Evolutionary conservation across 1,140 invertebrate species (phyloP), one percentile per base, ranked within the genome.

Genomic region (Drosophila nikananu): DNA sequence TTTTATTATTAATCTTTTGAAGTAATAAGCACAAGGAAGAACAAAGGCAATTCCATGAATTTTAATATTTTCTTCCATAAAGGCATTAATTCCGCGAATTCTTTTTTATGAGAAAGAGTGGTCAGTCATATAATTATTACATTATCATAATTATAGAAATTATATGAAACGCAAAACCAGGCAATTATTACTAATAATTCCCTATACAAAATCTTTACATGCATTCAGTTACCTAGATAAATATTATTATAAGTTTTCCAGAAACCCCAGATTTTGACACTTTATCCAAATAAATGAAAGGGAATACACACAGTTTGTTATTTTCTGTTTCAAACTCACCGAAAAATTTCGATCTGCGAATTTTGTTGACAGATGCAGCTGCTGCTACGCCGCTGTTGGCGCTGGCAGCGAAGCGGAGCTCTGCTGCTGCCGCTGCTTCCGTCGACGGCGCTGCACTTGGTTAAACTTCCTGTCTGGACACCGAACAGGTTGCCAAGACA

Each of bases 391-490:
- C 54, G 54, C 32, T 55, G 54, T 39, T 39, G 32, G 54, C 42
- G 55, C 57, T 44, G 44, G 75, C 73, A 64, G 52, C 54, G 60
- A 65, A 79, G 78, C 74, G 64, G 63, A 71, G 61, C 78, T 73
- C 63, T 77, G 52, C 27, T 52, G 48, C 51, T 52, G 30, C 30
- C 12, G 30, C 9, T 32, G 64, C 73, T 80, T 51, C 52, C 62
- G 57, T 62, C 74, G 74, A 55, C 66, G 71, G 76, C 76, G 81
- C 83, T 83, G 83, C 80, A 82, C 61, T 86, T 86, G 78, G 76
- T 72, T 77, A 73, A 89, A 89, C 84, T 89, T 89, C 84, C 84
- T 90, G 84, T 90, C 81, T 90, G 44, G 23, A 39, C 44, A 39
- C 66, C 65, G 57, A 89, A 89, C 84, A 89, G 83, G 83, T 87